Base-by-base conservation (phyloP, 2,113 vertebrate species). In the Callocephalon fimbriatum region DNA sequence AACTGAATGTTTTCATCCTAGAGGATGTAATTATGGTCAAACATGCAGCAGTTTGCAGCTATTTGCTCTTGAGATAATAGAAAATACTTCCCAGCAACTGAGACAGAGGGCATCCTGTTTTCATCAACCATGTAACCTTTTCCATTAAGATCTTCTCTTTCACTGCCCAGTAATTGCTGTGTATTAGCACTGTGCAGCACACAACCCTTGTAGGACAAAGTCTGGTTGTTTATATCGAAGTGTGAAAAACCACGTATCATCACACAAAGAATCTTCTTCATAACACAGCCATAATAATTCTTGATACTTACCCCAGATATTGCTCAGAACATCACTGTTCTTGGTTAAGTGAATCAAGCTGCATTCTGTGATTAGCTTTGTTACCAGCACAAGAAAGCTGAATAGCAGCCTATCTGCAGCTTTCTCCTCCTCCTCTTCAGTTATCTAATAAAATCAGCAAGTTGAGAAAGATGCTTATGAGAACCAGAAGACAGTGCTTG, bases 391-490 rank as follows among this genome's bases (percentile, higher is more conserved):
- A 48, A 99, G 98, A 61, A 99, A 98, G 92, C 97, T 98, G 96
- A 99, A 99, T 9, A 99, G 95, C 96, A 99, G 97, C 75, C 98
- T 95, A 86, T 99, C 99, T 10, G 99, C 98, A 58, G 99, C 99
- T 72, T 98, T 99, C 92, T 99, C 99, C 11, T 99, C 98, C 38
- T 98, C 92, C 96, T 99, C 99, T 88, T 99, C 99, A 40, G 98
- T 96, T 45, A 99, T 98, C 99, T 99, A 94, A 65, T 84, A 91
- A 86, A 81, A 93, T 47, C 71, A 65, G 20, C 22, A 94, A 90
- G 71, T 70, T 25, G 79, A 92, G 40, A 90, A 56, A 96, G n/a
- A 74, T 9, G 59, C 38, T 65, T n/a, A 48, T 32, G 40, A 86
- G 54, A 82, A 91, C 42, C 20, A 53, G n/a, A 92, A 67, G 50